Base-by-base conservation (phyloP, 1,140 invertebrate species). In the Drosophila pruinosa region DNA sequence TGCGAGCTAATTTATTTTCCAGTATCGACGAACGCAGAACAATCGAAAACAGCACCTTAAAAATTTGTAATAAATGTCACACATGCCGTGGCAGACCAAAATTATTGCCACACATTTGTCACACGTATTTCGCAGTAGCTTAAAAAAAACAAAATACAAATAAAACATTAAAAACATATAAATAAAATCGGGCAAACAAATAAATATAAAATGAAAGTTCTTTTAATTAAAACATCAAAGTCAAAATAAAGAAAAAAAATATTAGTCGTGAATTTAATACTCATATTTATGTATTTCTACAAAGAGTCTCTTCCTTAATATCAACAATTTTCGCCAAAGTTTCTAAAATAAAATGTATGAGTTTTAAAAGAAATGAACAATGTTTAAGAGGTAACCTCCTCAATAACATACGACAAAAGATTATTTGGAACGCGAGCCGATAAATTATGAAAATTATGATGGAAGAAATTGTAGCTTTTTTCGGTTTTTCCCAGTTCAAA, bases 21-120 rank as follows among this genome's bases (percentile, higher is more conserved):
- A 57, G 39, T 68, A 62, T 21, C 36, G 58, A 47, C 21, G 12
- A 53, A 22, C 10, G 12, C 39, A 12, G 43, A 19, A 56, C 58
- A 48, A 59, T 17, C 63, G 38, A 63, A 48, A 53, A 28, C 77
- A 59, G 70, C 82, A 86, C 81, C 81, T 86, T 86, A 59, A 72
- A 81, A 88, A 75, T 72, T 68, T 81, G 78, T 86, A 88, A 86
- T 86, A 86, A 86, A 86, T 86, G 81, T 86, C 82, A 77, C 81
- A 88, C 78, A 75, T 64, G 77, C 73, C 78, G 45, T 64, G 70
- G 47, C 69, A 45, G 45, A 63, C 72, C 59, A 65, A 88, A 86
- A 65, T 81, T 86, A 86, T 86, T 79, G 81, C 81, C 58, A 45
- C 78, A 73, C 81, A 88, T 86, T 86, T 86, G 82, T 86, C 82